Evolutionary conservation across 1,140 invertebrate genomes (phyloP).

Genomic region (Laodelphax striatellus): DNA sequence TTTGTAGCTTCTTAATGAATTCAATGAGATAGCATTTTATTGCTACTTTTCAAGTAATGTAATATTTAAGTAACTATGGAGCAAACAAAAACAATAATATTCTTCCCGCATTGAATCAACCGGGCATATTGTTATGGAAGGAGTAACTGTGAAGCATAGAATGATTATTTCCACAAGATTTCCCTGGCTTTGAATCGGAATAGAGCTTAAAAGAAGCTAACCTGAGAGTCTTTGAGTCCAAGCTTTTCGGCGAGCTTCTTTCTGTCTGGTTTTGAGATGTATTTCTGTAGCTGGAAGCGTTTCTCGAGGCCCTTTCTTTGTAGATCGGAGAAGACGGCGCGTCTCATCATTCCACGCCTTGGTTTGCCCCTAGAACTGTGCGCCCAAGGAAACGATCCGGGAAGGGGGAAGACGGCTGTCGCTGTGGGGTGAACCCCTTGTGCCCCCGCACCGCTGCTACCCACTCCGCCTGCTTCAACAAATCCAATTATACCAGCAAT

Average conservation of each 20-base stretch:
- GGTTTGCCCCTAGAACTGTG: slow-evolving; percentile 67
- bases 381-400: slow-evolving; percentile 66
- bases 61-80: too few relatives aligned
- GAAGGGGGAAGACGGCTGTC: slow-evolving; percentile 49
- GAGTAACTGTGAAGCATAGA: too few relatives aligned
- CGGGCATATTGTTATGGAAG: too few relatives aligned
- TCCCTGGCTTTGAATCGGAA: too few relatives aligned
- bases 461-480: slow-evolving; percentile 22
- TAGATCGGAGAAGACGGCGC: slow-evolving; percentile 85
- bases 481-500: slow-evolving; percentile 14
- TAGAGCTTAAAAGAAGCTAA: slow-evolving; percentile 40
- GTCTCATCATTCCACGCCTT: slow-evolving; percentile 84
- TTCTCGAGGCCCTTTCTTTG: slow-evolving; percentile 92
- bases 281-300: slow-evolving; percentile 92
- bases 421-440: slow-evolving; percentile 26
- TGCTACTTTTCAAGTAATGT: too few relatives aligned
- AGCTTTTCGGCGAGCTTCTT: slow-evolving; percentile 93
- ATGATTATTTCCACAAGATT: too few relatives aligned
- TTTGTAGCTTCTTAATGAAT: too few relatives aligned
- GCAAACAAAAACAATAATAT: too few relatives aligned
- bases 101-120: too few relatives aligned
- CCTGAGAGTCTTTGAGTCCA: slow-evolving; percentile 91
- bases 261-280: slow-evolving; percentile 95
- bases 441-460: slow-evolving; percentile 30
- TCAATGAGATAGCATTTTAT: too few relatives aligned